Percentiles rank a stretch among this genome's conserved stretches.
phyloP scores from a whole-genome alignment of 2,113 vertebrate genomes.

The Catagonus wagneri region DNA sequence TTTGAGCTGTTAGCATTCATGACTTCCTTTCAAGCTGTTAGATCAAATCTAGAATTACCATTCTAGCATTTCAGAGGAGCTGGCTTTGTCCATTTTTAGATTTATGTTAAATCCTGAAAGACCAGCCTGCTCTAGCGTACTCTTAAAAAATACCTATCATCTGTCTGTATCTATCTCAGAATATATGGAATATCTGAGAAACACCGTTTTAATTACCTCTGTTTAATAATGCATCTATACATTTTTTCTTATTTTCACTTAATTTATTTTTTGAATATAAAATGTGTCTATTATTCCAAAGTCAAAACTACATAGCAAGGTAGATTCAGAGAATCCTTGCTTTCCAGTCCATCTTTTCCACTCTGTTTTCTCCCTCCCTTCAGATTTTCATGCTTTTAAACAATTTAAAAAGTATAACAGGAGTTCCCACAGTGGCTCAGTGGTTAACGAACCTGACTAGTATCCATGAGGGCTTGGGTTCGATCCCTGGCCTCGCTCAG shows the following conservation, averaged over 20 bases:
- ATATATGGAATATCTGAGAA: neutral
- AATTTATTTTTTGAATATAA: conserved; percentile 55
- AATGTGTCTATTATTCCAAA: neutral
- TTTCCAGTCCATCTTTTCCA: neutral
- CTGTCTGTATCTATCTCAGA: neutral
- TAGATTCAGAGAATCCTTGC: neutral
- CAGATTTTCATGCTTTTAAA: neutral
- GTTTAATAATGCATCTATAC: neutral
- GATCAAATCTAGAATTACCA: conserved; percentile 62
- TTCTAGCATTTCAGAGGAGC: conserved; percentile 52
- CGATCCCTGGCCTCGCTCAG: too few relatives aligned
- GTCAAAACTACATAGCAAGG: neutral
- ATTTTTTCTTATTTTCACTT: conserved; percentile 27
- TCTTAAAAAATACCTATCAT: neutral
- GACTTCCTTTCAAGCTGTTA: conserved; percentile 42
- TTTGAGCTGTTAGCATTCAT: conserved; percentile 54
- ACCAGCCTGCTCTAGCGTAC: neutral
- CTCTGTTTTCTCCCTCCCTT: neutral
- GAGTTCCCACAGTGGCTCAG: too few relatives aligned
- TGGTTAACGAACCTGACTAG: too few relatives aligned
- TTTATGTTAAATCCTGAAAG: neutral
- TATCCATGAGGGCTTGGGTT: too few relatives aligned
- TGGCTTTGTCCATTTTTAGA: conserved; percentile 47
- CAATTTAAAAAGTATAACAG: neutral
- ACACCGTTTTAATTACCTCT: neutral